Base-by-base conservation (phyloP, 2,797 vertebrate species). In the Sebastes matsubarae region DNA sequence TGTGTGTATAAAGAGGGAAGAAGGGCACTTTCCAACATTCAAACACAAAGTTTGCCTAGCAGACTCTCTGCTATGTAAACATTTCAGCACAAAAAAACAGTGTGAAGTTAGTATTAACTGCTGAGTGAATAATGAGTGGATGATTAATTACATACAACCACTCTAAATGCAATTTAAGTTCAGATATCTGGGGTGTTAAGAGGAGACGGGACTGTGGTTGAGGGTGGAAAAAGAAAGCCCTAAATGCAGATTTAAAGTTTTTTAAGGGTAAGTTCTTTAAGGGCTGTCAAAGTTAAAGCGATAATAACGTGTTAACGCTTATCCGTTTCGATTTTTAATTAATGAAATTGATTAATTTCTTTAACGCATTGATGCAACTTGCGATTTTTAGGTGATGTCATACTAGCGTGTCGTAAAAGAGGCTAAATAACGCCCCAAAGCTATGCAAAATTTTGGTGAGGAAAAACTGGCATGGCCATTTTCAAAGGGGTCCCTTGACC, bases 61-160 rank as follows among this genome's bases (percentile, higher is more conserved):
- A 81, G 46, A 71, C 63, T 58, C 13, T 50, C 14, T 34, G 46
- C 68, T 79, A 55, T n/a, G 71, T 82, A 76, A 79, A 79, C 77
- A 64, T 60, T 42, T 71, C 20, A 16, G 27, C 25, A 10, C 32
- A 46, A 66, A 75, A 69, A 75, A 14, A 75, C 76, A 74, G 24
- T 32, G 34, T 58, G 25, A 57, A 61, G 59, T 25, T 29, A 4
- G 50, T 13, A 42, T 68, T 22, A 67, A 32, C 68, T 54, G n/a
- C 14, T 55, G 66, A 59, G 71, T 34, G 73, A 52, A 30, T 29
- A 6, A 58, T 34, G 65, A 68, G 70, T 32, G 81, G 46, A 67
- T 55, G 6, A 65, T 22, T 2, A 30, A 57, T 63, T n/a, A 52
- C 34, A 55, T 32, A 36, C 22, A 57, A 68, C 34, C 30, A 67